Percentiles rank a stretch among this genome's conserved stretches.
Evolutionary conservation across 1,140 invertebrate species (phyloP).

Genomic region (Platyscapa corneri): DNA sequence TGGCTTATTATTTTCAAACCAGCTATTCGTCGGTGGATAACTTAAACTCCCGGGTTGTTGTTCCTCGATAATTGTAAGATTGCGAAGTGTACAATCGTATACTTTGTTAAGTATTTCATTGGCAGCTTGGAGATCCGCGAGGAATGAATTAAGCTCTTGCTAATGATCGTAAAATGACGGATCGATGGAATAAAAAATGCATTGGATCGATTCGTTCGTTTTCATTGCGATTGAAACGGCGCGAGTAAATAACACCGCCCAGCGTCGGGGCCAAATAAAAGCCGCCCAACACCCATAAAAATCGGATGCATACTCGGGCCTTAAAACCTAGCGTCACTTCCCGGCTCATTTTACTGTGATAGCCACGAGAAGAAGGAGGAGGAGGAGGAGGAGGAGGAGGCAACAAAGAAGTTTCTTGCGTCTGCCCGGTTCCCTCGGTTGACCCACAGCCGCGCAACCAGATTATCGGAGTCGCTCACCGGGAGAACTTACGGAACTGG

Average conservation of each 20-base stretch:
- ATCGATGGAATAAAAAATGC: background rate
- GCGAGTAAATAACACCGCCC: background rate
- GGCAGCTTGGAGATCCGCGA: too few relatives aligned
- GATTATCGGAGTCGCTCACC: slow-evolving; percentile 3
- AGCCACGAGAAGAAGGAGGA: background rate
- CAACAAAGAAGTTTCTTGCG: background rate
- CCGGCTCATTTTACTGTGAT: background rate
- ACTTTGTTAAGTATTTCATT: too few relatives aligned
- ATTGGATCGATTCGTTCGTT: background rate
- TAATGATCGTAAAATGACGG: background rate
- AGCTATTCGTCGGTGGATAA: too few relatives aligned
- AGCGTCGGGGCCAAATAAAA: background rate
- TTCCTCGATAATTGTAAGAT: background rate
- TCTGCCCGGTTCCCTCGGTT: background rate
- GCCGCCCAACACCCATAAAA: background rate
- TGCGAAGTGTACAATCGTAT: too few relatives aligned
- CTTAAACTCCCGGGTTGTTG: too few relatives aligned
- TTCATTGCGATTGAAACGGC: background rate
- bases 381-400: background rate
- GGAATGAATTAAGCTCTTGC: background rate
- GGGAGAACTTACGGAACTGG: background rate
- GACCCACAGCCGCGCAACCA: background rate
- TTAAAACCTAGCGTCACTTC: background rate
- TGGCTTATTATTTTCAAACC: too few relatives aligned
- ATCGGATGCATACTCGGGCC: background rate